phyloP scores from a whole-genome alignment of 1,140 invertebrate genomes.

The Achatina immaculata region DNA sequence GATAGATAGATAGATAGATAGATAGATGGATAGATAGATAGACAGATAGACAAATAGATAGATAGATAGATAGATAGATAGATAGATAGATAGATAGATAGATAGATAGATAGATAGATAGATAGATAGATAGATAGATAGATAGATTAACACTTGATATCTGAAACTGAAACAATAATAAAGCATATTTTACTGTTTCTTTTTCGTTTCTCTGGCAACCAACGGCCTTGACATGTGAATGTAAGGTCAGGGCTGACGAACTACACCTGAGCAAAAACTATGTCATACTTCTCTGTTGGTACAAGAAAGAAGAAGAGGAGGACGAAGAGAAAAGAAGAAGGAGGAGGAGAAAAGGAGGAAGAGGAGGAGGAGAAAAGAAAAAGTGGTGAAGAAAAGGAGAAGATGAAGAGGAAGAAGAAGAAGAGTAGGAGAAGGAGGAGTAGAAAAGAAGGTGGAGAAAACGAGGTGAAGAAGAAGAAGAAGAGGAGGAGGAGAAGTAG shows the following conservation, averaged over 20 bases:
- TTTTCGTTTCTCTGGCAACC: no score
- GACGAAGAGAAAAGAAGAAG: neutral
- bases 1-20: no score
- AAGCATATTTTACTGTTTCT: no score
- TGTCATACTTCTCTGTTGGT: no score
- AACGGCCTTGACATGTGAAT: no score
- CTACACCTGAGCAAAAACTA: no score
- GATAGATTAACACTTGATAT: conserved; percentile 42
- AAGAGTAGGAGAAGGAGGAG: conserved; percentile 31
- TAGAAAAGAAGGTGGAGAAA: conserved; percentile 46
- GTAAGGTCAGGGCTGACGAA: no score
- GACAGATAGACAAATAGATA: no score
- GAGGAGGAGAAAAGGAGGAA: conserved; percentile 36
- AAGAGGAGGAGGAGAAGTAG: neutral
- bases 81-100: conserved; percentile 11
- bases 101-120: conserved; percentile 22
- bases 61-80: neutral
- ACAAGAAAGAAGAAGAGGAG: conserved; percentile 33
- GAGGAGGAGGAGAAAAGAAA: conserved; percentile 41
- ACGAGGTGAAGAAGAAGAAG: conserved; percentile 19
- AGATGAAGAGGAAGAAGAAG: no score
- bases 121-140: conserved; percentile 22
- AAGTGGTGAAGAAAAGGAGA: neutral
- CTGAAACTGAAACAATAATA: conserved; percentile 44
- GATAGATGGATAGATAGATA: no score